Base-by-base conservation (phyloP, 1,140 invertebrate genomes). In the Elysia chlorotica region DNA sequence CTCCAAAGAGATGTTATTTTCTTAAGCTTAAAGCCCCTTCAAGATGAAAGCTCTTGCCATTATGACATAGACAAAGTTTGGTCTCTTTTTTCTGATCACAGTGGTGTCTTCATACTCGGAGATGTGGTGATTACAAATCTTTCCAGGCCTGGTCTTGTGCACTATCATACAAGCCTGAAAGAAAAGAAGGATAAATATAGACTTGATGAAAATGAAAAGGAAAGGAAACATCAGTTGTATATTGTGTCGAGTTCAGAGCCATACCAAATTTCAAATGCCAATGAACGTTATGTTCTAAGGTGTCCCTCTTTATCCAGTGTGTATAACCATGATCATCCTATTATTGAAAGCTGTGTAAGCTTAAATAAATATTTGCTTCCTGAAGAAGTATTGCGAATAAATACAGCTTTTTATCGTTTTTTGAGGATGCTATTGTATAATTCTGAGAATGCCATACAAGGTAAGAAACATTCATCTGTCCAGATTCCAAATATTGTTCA, bases 401-500 rank as follows among this genome's bases (percentile, higher is more conserved):
- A 70, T 36, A 10, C n/a, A 31, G 28, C 2, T 1, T 71, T 71
- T 63, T 25, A 62, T 63, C n/a, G 69, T 3, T 71, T 48, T 63
- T 28, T 38, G 28, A 33, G 69, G 4, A 62, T 19, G 1, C 14
- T 71, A n/a, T 2, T 71, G 23, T 71, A 71, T 35, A 31, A 35
- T 23, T 61, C 69, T 1, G 2, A 35, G 6, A 36, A 63, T 23
- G 19, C 38, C 1, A 48, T 71, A 30, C 33, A 53, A 2, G n/a
- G 37, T 37, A 3, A 37, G 2, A 33, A 35, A 28, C 14, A 4
- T 25, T 25, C 33, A 31, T 25, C 54, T 2, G 36, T 19, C 2
- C 56, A 71, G 21, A 71, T 71, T 28, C 68, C 68, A 10, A 71
- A 71, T 30, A 61, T 41, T 17, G 56, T 71, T 30, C 68, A 71